Evolutionary conservation across 2,113 vertebrate species (phyloP), one percentile per base, ranked within the genome.

Genomic region (Delphinus delphis): DNA sequence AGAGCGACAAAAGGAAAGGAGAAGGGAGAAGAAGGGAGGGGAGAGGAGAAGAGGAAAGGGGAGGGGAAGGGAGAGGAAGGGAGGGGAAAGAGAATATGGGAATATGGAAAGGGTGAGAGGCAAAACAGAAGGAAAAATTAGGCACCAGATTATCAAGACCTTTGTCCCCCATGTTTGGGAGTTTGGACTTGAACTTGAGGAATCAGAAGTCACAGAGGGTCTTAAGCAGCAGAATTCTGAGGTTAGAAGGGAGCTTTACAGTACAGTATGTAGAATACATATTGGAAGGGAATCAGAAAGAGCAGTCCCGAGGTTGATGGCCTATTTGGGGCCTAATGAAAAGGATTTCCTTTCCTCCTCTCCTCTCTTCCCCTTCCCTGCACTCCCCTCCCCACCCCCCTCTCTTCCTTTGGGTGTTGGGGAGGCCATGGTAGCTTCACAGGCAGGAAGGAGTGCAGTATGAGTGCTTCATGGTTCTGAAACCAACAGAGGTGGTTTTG

Each of bases 401-500:
- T 36, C 31, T 77, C 41, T 91, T 58, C 15, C 44, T 80, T 73
- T 67, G 65, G 17, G n/a, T 81, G 11, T 58, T 68, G 28, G 20
- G 20, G 36, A 96, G 82, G 23, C 38, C 68, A 28, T 31, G 31
- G 44, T 41, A 53, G 65, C 26, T 91, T 94, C 3, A 3, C 50
- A 89, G 79, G 67, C 41, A 50, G n/a, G 67, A 79, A 87, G 65
- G 68, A 93, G 93, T 65, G 50, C 8, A 38, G 62, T 67, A 14
- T 0, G 33, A 26, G n/a, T 70, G 4, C 15, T 88, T 80, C 33
- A 38, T 31, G 18, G 79, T 63, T 92, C 36, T 71, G 44, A 53
- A 93, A 14, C 25, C 89, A 41, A 85, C 58, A 50, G 73, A 89
- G 10, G 26, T 92, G 23, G 50, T 83, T 97, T 95, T 95, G 86